Evolutionary conservation across 1,140 invertebrate genomes (phyloP).

Genomic region (Adoxophyes honmai): DNA sequence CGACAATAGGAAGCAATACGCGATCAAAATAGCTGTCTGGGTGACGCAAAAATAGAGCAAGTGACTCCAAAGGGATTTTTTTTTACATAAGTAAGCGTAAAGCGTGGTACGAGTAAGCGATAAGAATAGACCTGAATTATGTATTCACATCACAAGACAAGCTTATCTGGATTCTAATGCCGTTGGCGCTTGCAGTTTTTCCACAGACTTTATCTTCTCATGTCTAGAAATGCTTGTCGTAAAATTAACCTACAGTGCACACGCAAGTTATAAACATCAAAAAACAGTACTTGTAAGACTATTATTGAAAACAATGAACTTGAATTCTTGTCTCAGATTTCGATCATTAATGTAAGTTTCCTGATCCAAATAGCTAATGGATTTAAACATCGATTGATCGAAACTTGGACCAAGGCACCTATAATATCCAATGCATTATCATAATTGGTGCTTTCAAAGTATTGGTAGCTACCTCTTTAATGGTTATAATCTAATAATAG

Average conservation of each 20-base stretch:
- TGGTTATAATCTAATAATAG: neutral
- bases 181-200: conserved; percentile 41
- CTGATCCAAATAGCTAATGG: conserved; percentile 7
- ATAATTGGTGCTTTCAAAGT: neutral
- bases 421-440: conserved; percentile 1
- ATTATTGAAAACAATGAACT: too few species aligned
- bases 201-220: conserved; percentile 15
- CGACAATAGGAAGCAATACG: conserved; percentile 44
- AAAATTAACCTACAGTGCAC: too few species aligned
- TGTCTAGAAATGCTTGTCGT: neutral
- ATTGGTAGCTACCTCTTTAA: too few species aligned
- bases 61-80: neutral
- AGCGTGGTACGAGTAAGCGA: neutral
- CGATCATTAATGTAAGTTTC: neutral
- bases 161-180: conserved; percentile 60
- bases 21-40: conserved; percentile 9
- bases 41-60: neutral
- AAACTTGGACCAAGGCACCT: too few species aligned
- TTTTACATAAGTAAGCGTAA: too few species aligned
- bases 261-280: too few species aligned
- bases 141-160: conserved; percentile 41
- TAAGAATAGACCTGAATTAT: conserved; percentile 25
- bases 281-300: too few species aligned
- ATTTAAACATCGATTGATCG: neutral
- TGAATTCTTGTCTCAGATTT: too few species aligned